A percentile compares a stretch with the other conserved stretches of the same genome.
phyloP scores from a whole-genome alignment of 2,888 invertebrate species.

The Erebia aethiops region DNA sequence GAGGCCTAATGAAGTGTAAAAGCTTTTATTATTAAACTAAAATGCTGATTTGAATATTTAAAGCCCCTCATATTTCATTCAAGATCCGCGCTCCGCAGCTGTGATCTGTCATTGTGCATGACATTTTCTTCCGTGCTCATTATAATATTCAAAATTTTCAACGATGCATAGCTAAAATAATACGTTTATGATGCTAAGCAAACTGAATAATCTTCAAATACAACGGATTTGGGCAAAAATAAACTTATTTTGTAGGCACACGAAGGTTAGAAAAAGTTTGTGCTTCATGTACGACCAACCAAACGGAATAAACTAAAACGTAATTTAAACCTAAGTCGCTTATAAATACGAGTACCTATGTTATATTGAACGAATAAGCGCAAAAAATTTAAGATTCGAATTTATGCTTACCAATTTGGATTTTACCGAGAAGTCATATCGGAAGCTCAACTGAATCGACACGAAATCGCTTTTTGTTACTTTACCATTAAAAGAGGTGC shows the following conservation, averaged over 20 bases:
- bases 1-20: constrained; percentile 18
- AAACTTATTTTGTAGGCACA: too few relatives aligned
- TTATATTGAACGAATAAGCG: too few relatives aligned
- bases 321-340: too few relatives aligned
- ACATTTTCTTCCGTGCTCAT: constrained; percentile 7
- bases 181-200: too few relatives aligned
- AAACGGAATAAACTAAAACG: too few relatives aligned
- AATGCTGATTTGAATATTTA: constrained; percentile 19
- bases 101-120: constrained; percentile 12
- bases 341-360: too few relatives aligned
- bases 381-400: too few relatives aligned
- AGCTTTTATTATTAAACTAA: constrained; percentile 19
- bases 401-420: not conserved
- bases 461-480: constrained; percentile 6
- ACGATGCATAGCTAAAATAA: not conserved
- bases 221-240: too few relatives aligned
- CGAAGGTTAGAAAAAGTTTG: too few relatives aligned
- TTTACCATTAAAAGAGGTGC: constrained; percentile 10
- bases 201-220: too few relatives aligned
- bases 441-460: not conserved
- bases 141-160: not conserved
- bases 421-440: not conserved
- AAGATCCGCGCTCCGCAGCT: constrained; percentile 11
- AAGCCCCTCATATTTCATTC: constrained; percentile 16
- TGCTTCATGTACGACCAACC: too few relatives aligned